Evolutionary conservation across 2,113 vertebrate genomes (phyloP).

Genomic region (Zapus hudsonius): DNA sequence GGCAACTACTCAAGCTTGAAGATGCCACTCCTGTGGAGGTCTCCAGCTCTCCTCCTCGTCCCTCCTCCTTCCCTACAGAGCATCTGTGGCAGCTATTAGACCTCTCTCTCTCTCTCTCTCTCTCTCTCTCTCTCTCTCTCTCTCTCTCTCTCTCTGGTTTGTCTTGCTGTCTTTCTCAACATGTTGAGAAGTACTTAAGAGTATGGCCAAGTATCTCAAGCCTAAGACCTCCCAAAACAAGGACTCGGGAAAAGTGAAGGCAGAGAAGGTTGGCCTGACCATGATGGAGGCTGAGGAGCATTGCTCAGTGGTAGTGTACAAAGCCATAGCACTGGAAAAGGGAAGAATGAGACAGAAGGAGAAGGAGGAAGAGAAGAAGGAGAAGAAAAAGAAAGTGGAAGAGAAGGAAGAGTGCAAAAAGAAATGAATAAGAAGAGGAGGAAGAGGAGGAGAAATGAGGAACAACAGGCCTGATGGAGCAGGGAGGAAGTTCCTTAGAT

Average conservation of each 20-base stretch:
- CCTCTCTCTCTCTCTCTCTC: background rate
- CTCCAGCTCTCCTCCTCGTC: background rate
- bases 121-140: background rate
- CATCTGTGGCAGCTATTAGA: background rate
- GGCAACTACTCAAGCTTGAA: background rate
- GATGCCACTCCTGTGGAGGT: background rate
- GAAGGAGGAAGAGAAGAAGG: background rate
- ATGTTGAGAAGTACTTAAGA: background rate
- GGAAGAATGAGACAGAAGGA: background rate
- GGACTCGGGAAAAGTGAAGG: background rate
- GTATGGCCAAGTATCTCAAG: background rate
- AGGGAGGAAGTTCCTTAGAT: background rate
- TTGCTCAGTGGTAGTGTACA: background rate
- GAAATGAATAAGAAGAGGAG: rapidly evolving
- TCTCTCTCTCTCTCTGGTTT: background rate
- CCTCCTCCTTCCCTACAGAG: background rate
- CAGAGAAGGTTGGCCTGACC: background rate
- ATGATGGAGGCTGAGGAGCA: no score
- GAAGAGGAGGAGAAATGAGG: background rate
- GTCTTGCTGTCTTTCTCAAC: background rate
- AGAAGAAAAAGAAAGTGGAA: no score
- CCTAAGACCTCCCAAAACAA: background rate
- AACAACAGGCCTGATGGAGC: no score
- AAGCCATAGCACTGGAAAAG: background rate
- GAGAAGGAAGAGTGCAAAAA: background rate